These are phyloP conservation scores for Calephelis perditalis DNA, from an alignment of 2,888 invertebrate genomes.

Conservation along the genomic window DNA sequence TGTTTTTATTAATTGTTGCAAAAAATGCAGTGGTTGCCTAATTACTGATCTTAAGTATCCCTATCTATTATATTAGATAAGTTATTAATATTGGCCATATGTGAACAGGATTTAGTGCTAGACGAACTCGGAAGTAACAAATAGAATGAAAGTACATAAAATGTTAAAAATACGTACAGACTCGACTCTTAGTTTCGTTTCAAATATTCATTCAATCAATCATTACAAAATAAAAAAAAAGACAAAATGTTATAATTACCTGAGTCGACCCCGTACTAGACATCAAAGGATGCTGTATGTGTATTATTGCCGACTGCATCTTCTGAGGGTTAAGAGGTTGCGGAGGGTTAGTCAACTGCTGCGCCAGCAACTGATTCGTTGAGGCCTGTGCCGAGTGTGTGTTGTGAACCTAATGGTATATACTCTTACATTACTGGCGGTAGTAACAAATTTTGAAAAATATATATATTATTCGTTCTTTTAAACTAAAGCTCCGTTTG, in stretches of 20 bases:
- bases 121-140: too few species aligned
- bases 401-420: slow-evolving; percentile 36
- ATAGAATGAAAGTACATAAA: too few species aligned
- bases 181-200: too few species aligned
- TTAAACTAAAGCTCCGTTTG: too few species aligned
- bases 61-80: too few species aligned
- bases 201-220: neutral
- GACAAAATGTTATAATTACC: slow-evolving; percentile 37
- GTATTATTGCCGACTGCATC: slow-evolving; percentile 72
- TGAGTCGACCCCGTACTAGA: slow-evolving; percentile 61
- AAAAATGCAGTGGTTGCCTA: too few species aligned
- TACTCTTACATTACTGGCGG: slow-evolving; percentile 3
- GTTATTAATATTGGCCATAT: too few species aligned
- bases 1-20: too few species aligned
- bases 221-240: neutral
- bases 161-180: too few species aligned
- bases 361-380: slow-evolving; percentile 69
- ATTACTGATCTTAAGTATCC: too few species aligned
- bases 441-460: slow-evolving; percentile 7
- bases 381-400: slow-evolving; percentile 56
- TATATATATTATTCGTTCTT: too few species aligned
- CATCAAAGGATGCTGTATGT: slow-evolving; percentile 73
- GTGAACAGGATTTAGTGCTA: too few species aligned
- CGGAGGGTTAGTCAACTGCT: slow-evolving; percentile 72
- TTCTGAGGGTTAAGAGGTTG: slow-evolving; percentile 73